phyloP scores from a whole-genome alignment of 1,140 invertebrate species.

The Protaetia brevitarsis region DNA sequence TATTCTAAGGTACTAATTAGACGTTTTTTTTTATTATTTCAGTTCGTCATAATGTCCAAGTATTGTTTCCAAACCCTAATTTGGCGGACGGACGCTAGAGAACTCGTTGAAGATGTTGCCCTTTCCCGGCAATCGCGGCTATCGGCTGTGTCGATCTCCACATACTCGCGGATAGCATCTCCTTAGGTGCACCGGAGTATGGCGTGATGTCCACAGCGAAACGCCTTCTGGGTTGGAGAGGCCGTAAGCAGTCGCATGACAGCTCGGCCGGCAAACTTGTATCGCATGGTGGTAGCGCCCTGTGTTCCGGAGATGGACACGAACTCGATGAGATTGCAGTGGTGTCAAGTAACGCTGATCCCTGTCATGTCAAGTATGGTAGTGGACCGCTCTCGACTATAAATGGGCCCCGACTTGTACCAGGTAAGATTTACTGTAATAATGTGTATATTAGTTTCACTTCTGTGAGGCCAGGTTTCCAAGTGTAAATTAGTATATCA shows the following conservation, averaged over 20 bases:
- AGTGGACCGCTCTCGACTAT: slow-evolving; percentile 53
- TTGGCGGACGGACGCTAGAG: neutral
- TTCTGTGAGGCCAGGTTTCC: no score
- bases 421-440: slow-evolving; percentile 50
- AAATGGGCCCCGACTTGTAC: slow-evolving; percentile 64
- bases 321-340: slow-evolving; percentile 77
- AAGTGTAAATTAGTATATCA: no score
- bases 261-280: slow-evolving; percentile 49
- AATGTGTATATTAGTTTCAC: no score
- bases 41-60: slow-evolving; percentile 17
- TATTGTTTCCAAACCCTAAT: neutral
- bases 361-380: slow-evolving; percentile 61
- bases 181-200: slow-evolving; percentile 28
- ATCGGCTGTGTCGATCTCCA: neutral
- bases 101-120: neutral
- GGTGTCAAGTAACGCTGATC: slow-evolving; percentile 60
- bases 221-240: slow-evolving; percentile 64
- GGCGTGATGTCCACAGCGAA: slow-evolving; percentile 62
- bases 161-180: slow-evolving; percentile 22
- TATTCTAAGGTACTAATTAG: no score
- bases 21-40: no score
- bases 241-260: slow-evolving; percentile 53
- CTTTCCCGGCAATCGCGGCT: neutral
- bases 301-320: slow-evolving; percentile 55
- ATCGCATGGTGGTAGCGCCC: slow-evolving; percentile 48